Conservation (phyloP, 2,888 invertebrate species). For the Eubasilissa splendida region DNA sequence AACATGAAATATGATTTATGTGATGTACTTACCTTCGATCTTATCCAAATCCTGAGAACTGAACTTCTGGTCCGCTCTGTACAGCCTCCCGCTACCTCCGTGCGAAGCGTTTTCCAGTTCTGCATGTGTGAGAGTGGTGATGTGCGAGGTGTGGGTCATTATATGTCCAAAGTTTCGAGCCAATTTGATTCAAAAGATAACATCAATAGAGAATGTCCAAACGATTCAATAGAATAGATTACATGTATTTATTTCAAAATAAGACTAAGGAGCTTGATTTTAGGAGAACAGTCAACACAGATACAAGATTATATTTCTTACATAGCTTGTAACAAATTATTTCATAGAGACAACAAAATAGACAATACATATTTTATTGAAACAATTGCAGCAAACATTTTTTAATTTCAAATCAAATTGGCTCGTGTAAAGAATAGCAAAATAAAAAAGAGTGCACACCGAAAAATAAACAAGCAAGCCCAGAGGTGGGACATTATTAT, state of each 20-base stretch:
- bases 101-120: slow-evolving; percentile 73
- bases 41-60: slow-evolving; percentile 76
- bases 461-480: slow-evolving; percentile 21
- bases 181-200: slow-evolving; percentile 2
- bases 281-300: no score
- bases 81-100: slow-evolving; percentile 76
- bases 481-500: background rate
- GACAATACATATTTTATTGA: no score
- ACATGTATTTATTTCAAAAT: no score
- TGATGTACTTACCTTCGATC: slow-evolving; percentile 67
- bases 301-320: no score
- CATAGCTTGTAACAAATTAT: no score
- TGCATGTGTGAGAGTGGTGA: slow-evolving; percentile 57
- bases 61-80: slow-evolving; percentile 77
- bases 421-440: slow-evolving; percentile 7
- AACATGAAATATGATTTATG: background rate
- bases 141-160: slow-evolving; percentile 29
- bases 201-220: no score
- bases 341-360: no score
- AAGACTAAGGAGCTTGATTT: no score
- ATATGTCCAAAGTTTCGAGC: background rate
- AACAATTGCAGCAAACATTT: no score
- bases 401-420: background rate
- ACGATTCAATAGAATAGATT: no score
- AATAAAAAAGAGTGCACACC: slow-evolving; percentile 5